Evolutionary conservation across 2,113 vertebrate species (phyloP).

Genomic region (Alaudala cheleensis): DNA sequence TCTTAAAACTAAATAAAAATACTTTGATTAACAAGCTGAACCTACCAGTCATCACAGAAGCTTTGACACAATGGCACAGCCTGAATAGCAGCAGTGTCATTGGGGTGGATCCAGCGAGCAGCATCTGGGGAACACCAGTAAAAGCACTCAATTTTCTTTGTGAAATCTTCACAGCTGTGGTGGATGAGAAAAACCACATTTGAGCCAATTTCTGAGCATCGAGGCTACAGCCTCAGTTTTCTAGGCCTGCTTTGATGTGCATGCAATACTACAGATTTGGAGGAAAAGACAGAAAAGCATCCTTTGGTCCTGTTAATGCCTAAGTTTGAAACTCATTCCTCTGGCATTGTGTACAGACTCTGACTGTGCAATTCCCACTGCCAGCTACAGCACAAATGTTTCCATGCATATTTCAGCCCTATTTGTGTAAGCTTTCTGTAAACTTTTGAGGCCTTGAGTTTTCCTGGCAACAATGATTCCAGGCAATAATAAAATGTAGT

Average conservation of each 20-base stretch:
- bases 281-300: neutral
- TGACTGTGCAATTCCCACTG: neutral
- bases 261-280: neutral
- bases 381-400: constrained; percentile 48
- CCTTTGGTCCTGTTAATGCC: neutral
- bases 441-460: constrained; percentile 30
- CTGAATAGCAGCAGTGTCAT: constrained; percentile 26
- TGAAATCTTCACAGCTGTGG: constrained; percentile 74
- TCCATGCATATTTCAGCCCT: constrained; percentile 44
- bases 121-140: constrained; percentile 74
- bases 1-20: neutral
- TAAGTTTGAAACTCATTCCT: constrained; percentile 11
- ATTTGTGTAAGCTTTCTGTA: constrained; percentile 42
- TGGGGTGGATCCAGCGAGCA: constrained; percentile 63
- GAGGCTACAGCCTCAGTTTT: neutral
- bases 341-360: neutral
- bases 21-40: neutral
- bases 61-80: constrained; percentile 68
- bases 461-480: neutral
- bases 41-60: constrained; percentile 77
- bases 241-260: constrained; percentile 1
- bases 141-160: constrained; percentile 76
- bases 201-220: neutral
- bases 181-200: constrained; percentile 29
- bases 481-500: constrained; percentile 12